These are phyloP conservation scores for Hecatera dysodea DNA, from an alignment of 2,888 invertebrate species.

Conservation along the genomic window DNA sequence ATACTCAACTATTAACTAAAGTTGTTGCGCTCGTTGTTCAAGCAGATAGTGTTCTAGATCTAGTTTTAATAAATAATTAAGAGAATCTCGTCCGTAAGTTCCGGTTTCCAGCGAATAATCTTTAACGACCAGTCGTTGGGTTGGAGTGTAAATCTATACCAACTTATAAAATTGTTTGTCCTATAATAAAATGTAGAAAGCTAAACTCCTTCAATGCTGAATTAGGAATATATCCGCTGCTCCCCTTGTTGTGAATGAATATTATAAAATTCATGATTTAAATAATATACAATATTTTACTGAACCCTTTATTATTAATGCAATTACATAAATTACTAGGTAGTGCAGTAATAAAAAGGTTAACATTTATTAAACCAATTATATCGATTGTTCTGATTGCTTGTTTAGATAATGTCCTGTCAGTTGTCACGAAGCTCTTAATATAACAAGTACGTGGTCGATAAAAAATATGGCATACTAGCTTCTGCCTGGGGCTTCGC, in stretches of 20 bases:
- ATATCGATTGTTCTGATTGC: constrained; percentile 13
- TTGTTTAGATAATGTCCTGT: background rate
- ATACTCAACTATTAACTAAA: background rate
- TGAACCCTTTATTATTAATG: background rate
- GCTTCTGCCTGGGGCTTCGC: background rate
- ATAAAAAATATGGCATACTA: background rate
- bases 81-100: background rate
- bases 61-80: background rate
- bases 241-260: no score
- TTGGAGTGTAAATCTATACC: background rate
- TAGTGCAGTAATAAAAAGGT: background rate
- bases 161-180: background rate
- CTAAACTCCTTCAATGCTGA: background rate
- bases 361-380: background rate
- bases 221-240: background rate
- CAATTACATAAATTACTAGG: background rate
- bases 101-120: background rate
- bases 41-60: background rate
- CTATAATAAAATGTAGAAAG: no score
- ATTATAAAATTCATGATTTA: no score
- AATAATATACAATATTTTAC: no score
- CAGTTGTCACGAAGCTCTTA: background rate
- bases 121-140: no score
- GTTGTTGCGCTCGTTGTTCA: background rate
- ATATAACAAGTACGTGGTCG: background rate